These are phyloP conservation scores for Phalera bucephala DNA, from an alignment of 2,888 invertebrate species.

Conservation along the genomic window DNA sequence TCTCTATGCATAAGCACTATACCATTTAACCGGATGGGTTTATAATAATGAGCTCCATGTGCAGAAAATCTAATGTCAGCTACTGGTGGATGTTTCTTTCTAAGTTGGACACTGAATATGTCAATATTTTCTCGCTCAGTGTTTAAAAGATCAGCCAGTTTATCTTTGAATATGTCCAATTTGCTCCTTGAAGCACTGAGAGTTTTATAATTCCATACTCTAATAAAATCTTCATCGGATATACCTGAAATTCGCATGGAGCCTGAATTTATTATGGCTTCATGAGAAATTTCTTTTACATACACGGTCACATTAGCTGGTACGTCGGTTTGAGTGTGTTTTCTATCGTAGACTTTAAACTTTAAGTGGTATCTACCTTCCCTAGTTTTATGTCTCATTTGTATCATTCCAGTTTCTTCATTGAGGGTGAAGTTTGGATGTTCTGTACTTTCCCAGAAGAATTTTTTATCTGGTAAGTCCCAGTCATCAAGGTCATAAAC, in stretches of 20 bases:
- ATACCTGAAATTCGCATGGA: constrained; percentile 96
- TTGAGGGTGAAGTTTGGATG: constrained; percentile 95
- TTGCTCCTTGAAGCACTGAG: constrained; percentile 93
- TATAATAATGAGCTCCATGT: constrained; percentile 97
- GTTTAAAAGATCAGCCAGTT: constrained; percentile 92
- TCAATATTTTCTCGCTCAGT: constrained; percentile 95
- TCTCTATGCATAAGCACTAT: constrained; percentile 96
- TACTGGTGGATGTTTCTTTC: constrained; percentile 92
- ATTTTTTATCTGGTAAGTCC: constrained; percentile 98
- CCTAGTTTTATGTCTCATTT: constrained; percentile 95
- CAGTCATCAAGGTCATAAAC: constrained; percentile 99
- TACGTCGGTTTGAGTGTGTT: constrained; percentile 97
- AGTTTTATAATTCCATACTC: constrained; percentile 96
- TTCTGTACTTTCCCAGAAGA: constrained; percentile 95
- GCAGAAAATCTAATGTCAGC: constrained; percentile 97
- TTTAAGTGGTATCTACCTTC: constrained; percentile 92
- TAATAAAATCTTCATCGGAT: constrained; percentile 97
- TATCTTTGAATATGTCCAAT: constrained; percentile 94
- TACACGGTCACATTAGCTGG: constrained; percentile 98
- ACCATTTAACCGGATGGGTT: constrained; percentile 96
- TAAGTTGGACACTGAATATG: constrained; percentile 96
- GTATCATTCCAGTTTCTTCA: constrained; percentile 96
- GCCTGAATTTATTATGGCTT: constrained; percentile 97
- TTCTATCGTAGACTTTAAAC: constrained; percentile 95
- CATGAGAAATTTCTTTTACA: constrained; percentile 96